Evolutionary conservation across 2,113 vertebrate genomes (phyloP).

Genomic region (Xiphophorus hellerii): DNA sequence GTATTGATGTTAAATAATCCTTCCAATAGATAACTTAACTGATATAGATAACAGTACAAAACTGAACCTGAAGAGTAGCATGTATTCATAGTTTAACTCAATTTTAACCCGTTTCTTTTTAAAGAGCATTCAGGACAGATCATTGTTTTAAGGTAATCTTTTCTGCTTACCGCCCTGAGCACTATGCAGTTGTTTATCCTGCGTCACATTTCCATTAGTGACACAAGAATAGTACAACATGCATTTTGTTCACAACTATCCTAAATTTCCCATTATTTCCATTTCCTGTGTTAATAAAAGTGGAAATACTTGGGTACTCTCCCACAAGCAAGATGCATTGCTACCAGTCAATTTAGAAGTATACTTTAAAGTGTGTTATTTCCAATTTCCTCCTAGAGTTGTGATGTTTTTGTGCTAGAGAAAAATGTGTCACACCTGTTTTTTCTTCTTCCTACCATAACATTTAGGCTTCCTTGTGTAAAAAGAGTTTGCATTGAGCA

Average conservation of each 20-base stretch:
- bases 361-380: constrained; percentile 49
- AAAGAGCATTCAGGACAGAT: neutral
- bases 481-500: constrained; percentile 22
- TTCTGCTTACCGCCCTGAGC: neutral
- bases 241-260: constrained; percentile 36
- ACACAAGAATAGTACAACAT: constrained; percentile 26
- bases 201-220: constrained; percentile 17
- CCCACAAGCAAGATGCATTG: constrained; percentile 32
- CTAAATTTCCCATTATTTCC: constrained; percentile 33
- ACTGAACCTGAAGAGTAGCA: neutral
- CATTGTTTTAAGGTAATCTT: constrained; percentile 18
- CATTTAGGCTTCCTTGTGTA: constrained; percentile 16
- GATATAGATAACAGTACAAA: neutral
- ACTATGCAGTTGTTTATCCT: constrained; percentile 1
- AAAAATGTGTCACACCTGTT: constrained; percentile 19
- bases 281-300: constrained; percentile 41
- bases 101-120: constrained; percentile 1
- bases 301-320: constrained; percentile 24
- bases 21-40: neutral
- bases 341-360: constrained; percentile 34
- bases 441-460: too few species aligned
- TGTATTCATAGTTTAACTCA: neutral
- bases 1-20: neutral
- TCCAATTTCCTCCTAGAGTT: constrained; percentile 53
- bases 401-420: constrained; percentile 20